Percentiles rank a stretch among this genome's conserved stretches.
Conservation (phyloP, 1,140 invertebrate species). For the Eupeodes corollae region DNA sequence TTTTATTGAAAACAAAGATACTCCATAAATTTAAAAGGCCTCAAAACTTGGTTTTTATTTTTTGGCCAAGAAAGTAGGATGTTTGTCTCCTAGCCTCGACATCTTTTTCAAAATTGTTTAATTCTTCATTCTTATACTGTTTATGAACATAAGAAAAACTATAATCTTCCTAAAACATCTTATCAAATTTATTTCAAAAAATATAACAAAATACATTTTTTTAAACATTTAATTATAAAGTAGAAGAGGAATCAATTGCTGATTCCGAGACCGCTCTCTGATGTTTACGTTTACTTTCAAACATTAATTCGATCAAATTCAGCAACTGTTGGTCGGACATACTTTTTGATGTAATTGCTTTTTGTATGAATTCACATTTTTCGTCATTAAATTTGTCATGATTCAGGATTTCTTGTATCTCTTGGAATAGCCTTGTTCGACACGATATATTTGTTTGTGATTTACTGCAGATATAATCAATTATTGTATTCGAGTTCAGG, state of each 20-base stretch:
- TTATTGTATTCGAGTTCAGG: constrained; percentile 28
- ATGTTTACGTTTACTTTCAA: constrained; percentile 10
- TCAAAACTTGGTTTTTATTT: too few species aligned
- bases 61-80: too few species aligned
- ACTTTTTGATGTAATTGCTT: constrained; percentile 16
- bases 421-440: constrained; percentile 19
- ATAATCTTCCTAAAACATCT: too few species aligned
- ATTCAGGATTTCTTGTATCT: constrained; percentile 22
- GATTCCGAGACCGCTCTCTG: constrained; percentile 22
- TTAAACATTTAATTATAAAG: constrained; percentile 13
- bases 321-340: constrained; percentile 21
- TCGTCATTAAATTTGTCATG: constrained; percentile 19
- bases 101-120: too few species aligned
- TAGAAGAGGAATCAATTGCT: constrained; percentile 31
- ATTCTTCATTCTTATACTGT: too few species aligned
- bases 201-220: too few species aligned
- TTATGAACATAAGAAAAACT: too few species aligned
- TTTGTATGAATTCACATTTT: constrained; percentile 17
- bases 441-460: constrained; percentile 28
- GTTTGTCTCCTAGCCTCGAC: too few species aligned
- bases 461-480: constrained; percentile 35
- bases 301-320: constrained; percentile 24
- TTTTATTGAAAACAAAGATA: too few species aligned
- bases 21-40: too few species aligned
- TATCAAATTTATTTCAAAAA: too few species aligned